Evolutionary conservation across 2,797 vertebrate species (phyloP).

Genomic region (Chromis chromis): DNA sequence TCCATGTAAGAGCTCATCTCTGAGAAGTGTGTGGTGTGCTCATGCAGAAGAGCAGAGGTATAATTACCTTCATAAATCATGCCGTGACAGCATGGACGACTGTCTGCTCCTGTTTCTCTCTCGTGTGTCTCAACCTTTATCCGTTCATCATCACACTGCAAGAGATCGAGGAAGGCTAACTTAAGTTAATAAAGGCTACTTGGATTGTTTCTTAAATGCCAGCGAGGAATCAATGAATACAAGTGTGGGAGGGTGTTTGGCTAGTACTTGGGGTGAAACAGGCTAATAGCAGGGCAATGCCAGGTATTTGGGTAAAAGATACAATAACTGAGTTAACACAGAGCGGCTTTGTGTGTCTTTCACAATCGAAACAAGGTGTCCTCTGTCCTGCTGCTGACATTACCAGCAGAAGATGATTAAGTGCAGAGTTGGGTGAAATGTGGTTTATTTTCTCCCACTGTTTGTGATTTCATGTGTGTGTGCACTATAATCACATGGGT

Average conservation of each 20-base stretch:
- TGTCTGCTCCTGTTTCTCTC: constrained; percentile 33
- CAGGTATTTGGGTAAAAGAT: constrained; percentile 50
- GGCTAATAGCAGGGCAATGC: constrained; percentile 27
- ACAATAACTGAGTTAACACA: constrained; percentile 26
- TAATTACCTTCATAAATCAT: constrained; percentile 72
- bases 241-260: neutral
- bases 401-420: constrained; percentile 27
- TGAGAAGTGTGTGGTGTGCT: constrained; percentile 43
- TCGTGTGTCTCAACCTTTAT: constrained; percentile 12
- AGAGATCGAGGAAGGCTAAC: constrained; percentile 8
- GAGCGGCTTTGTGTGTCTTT: constrained; percentile 45
- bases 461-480: constrained; percentile 29
- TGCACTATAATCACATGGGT: constrained; percentile 2
- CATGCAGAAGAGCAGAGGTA: constrained; percentile 61
- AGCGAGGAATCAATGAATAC: constrained; percentile 12
- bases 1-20: constrained; percentile 32
- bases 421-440: constrained; percentile 31
- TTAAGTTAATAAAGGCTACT: neutral
- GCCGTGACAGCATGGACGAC: constrained; percentile 32
- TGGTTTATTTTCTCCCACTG: constrained; percentile 18
- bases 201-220: neutral
- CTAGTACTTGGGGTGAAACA: neutral
- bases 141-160: constrained; percentile 5
- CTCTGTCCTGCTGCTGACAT: constrained; percentile 37
- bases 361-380: constrained; percentile 44